Evolutionary conservation across 1,140 invertebrate species (phyloP).

Genomic region (Drosophila micromelanica): DNA sequence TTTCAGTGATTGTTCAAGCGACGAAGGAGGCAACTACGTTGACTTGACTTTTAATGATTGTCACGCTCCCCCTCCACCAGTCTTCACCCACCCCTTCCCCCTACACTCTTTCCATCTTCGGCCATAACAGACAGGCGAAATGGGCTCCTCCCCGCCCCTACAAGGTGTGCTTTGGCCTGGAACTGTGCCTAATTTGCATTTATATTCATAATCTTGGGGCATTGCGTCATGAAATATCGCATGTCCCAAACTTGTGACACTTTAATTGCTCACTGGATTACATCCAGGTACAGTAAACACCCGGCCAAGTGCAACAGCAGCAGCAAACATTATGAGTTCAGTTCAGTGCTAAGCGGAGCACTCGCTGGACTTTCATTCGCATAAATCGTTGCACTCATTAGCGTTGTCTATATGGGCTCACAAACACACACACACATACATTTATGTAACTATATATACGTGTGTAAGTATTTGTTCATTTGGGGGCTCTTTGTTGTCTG

Average conservation of each 20-base stretch:
- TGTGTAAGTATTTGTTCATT: slow-evolving; percentile 6
- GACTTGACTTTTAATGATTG: slow-evolving; percentile 81
- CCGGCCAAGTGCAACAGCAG: not conserved
- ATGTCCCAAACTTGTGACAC: slow-evolving; percentile 79
- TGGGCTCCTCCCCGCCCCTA: not conserved
- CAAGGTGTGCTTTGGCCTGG: not conserved
- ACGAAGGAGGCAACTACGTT: slow-evolving; percentile 64
- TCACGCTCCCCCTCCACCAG: slow-evolving; percentile 66
- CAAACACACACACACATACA: too few relatives aligned
- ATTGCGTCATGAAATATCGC: slow-evolving; percentile 82
- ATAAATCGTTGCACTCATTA: slow-evolving; percentile 41
- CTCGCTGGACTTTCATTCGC: slow-evolving; percentile 7
- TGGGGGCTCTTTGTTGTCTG: slow-evolving; percentile 29
- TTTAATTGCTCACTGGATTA: slow-evolving; percentile 77
- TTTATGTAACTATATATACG: too few relatives aligned
- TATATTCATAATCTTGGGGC: slow-evolving; percentile 80
- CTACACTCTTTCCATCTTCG: slow-evolving; percentile 1
- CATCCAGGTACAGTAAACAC: slow-evolving; percentile 35
- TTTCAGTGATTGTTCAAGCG: slow-evolving; percentile 80
- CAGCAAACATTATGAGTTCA: not conserved
- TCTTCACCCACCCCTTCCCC: not conserved
- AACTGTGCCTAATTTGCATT: slow-evolving; percentile 77
- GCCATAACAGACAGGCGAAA: slow-evolving; percentile 60
- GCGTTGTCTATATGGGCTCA: slow-evolving; percentile 39
- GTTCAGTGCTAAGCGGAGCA: not conserved